Evolutionary conservation across 2,113 vertebrate genomes (phyloP).

Genomic region (Phyllostomus hastatus): DNA sequence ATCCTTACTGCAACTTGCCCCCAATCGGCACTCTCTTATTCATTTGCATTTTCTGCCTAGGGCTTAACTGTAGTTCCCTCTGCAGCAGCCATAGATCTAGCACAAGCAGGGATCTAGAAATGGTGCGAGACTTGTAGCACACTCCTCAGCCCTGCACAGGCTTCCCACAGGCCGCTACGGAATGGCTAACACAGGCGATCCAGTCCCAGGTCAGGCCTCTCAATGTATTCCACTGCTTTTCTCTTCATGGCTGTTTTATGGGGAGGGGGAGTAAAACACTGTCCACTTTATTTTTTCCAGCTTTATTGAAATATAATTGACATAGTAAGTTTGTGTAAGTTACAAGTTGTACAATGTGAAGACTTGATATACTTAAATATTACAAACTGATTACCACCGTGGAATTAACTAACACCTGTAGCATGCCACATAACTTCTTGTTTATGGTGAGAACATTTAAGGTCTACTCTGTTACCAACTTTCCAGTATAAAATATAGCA

Average conservation of each 20-base stretch:
- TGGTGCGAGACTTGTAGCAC: not conserved
- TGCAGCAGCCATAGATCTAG: not conserved
- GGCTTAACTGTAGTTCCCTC: not conserved
- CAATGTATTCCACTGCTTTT: not conserved
- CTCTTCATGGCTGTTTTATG: not conserved
- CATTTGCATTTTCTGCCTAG: not conserved
- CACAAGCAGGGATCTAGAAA: not conserved
- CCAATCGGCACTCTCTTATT: not conserved
- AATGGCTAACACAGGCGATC: not conserved
- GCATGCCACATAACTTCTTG: not conserved
- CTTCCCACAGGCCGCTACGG: rapidly evolving
- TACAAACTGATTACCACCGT: not conserved
- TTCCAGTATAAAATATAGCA: not conserved
- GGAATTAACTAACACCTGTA: not conserved
- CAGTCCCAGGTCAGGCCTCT: not conserved
- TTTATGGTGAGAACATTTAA: not conserved
- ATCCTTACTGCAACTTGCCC: not conserved
- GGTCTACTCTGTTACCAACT: not conserved
- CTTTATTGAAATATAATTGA: not conserved
- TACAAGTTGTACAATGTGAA: not conserved
- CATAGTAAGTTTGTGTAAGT: not conserved
- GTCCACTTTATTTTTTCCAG: not conserved
- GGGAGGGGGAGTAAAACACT: not conserved
- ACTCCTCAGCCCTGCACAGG: rapidly evolving
- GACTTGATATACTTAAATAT: not conserved